Conservation (phyloP, 1,140 invertebrate genomes). For the Linepithema humile region DNA sequence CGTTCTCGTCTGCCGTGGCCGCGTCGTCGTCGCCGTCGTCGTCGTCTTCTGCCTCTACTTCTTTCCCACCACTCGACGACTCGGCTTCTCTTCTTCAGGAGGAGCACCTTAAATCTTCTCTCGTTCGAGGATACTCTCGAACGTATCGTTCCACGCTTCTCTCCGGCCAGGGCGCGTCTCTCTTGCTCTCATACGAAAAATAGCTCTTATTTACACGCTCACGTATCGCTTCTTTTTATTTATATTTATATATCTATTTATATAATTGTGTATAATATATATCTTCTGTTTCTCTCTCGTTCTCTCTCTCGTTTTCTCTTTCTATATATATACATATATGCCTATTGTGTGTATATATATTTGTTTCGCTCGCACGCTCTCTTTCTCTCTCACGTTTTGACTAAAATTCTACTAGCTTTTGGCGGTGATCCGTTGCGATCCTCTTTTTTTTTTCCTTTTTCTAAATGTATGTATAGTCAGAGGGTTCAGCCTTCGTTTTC, state of each 20-base stretch:
- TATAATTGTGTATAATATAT: constrained; percentile 30
- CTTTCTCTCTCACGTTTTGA: constrained; percentile 25
- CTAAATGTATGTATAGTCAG: constrained; percentile 46
- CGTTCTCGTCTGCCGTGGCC: constrained; percentile 18
- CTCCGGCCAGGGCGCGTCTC: constrained; percentile 48
- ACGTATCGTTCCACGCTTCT: constrained; percentile 57
- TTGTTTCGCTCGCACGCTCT: constrained; percentile 16
- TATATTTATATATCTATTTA: constrained; percentile 33
- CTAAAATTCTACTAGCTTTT: constrained; percentile 61
- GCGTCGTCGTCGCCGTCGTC: constrained; percentile 8
- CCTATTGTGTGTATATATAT: constrained; percentile 19
- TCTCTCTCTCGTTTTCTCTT: constrained; percentile 8
- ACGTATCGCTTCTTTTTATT: constrained; percentile 4
- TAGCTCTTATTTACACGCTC: constrained; percentile 71
- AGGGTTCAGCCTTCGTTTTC: constrained; percentile 51
- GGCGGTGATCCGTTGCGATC: constrained; percentile 61
- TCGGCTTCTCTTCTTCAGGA: constrained; percentile 8
- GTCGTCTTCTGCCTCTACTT: constrained; percentile 12
- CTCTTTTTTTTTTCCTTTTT: constrained; percentile 13
- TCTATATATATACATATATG: constrained; percentile 32
- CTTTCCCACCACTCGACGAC: constrained; percentile 35
- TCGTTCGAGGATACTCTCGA: constrained; percentile 57
- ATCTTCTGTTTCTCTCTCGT: constrained; percentile 23
- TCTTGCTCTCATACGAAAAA: constrained; percentile 71
- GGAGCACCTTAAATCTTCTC: constrained; percentile 41